phyloP scores from a whole-genome alignment of 2,797 vertebrate species.

The Ambastaia sidthimunki region DNA sequence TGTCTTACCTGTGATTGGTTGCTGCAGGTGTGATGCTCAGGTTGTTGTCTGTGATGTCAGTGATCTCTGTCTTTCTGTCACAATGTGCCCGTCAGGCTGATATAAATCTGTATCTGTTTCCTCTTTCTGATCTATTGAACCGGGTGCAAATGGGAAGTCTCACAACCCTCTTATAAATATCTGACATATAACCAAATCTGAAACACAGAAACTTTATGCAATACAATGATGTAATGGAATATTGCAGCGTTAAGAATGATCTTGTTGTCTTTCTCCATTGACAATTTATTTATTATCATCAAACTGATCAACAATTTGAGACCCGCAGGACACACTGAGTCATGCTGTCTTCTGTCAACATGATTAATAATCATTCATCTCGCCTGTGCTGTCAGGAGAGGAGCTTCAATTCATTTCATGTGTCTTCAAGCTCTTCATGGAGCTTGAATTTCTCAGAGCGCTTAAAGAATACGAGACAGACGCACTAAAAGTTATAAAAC shows the following conservation, averaged over 20 bases:
- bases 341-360: background rate
- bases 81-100: background rate
- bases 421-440: constrained; percentile 66
- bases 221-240: background rate
- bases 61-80: background rate
- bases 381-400: no score
- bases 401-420: background rate
- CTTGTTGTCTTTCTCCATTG: no score
- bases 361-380: background rate
- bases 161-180: constrained; percentile 14
- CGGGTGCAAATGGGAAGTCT: constrained; percentile 58
- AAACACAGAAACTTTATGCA: constrained; percentile 28
- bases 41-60: background rate
- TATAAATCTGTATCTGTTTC: constrained; percentile 55
- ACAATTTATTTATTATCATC: no score
- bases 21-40: constrained; percentile 1
- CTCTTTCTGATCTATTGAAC: constrained; percentile 50
- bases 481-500: constrained; percentile 65
- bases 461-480: constrained; percentile 66
- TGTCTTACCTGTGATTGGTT: constrained; percentile 25
- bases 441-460: constrained; percentile 75
- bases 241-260: background rate
- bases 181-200: constrained; percentile 6
- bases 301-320: no score
- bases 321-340: no score